Base-by-base conservation (phyloP, 2,113 vertebrate genomes). In the Brevimyrus niger region DNA sequence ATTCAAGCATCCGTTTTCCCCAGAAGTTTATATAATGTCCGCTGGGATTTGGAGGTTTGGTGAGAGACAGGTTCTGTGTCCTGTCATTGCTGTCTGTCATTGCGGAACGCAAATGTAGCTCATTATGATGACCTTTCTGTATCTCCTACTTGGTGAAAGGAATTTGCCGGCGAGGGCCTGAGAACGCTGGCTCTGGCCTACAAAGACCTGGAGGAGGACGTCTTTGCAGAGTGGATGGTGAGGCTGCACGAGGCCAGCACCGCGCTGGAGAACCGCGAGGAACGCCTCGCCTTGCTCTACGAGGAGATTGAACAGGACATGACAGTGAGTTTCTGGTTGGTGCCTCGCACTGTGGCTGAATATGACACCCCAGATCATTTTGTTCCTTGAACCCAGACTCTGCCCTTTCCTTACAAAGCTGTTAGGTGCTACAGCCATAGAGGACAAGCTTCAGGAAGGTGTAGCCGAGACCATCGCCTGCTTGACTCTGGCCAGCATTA, bases 381-480 rank as follows among this genome's bases (percentile, higher is more conserved):
- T n/a, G 44, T 44, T 84, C 44, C 44, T 47, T 9, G 1, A 84
- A 84, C 82, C 44, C 82, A 35, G 47, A 19, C 48, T 86, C 84
- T 86, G 23, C 38, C 42, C 46, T 46, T 44, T 84, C 48, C 27
- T 83, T 65, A 10, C 92, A 93, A 88, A 97, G 97, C 95, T 97
- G 91, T 91, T 97, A 92, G 97, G 97, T 92, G 97, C 97, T 88
- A 97, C 97, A 89, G 97, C 97, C 5, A 92, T 98, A 51, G 97
- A 98, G 93, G 97, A 97, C 92, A 97, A 97, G 92, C 95, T 97
- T 50, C 97, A 97, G 92, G 97, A 97, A 23, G 97, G 97, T 44
- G 97, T 97, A 50, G 95, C 93, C 19, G 96, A 97, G 92, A 97
- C 97, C 0, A 92, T 97, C 35, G 91, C 94, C 89, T 95, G 94